Conservation (phyloP, 2,797 vertebrate genomes). For the Sternotherus odoratus region DNA sequence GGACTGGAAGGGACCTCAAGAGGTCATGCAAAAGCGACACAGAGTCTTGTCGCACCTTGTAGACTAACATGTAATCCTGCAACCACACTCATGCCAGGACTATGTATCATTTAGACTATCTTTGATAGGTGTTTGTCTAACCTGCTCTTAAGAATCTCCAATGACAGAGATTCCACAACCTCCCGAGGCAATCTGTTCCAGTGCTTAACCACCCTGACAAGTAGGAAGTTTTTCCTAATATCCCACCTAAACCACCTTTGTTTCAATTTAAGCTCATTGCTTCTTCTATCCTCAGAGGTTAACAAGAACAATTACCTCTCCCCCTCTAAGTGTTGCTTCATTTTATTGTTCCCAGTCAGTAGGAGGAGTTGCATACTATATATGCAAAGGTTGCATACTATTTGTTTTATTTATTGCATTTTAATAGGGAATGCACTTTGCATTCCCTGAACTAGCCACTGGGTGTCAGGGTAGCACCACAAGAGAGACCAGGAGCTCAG, state of each 20-base stretch:
- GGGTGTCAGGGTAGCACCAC: constrained; percentile 58
- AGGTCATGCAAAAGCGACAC: too few species aligned
- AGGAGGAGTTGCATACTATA: neutral
- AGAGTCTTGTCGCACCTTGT: too few species aligned
- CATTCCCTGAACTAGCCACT: constrained; percentile 57
- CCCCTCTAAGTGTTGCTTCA: neutral
- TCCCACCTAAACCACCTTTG: neutral
- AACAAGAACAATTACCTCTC: neutral
- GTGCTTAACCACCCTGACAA: neutral
- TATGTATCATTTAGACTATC: neutral
- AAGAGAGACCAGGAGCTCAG: neutral
- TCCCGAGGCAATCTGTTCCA: neutral
- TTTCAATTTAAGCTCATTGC: neutral
- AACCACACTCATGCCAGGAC: neutral
- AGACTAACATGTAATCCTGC: too few species aligned
- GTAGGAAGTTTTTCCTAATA: neutral
- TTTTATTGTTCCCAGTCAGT: neutral
- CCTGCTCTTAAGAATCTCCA: neutral
- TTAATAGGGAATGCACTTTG: neutral
- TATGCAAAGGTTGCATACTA: too few species aligned
- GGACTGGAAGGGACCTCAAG: neutral
- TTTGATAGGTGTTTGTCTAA: neutral
- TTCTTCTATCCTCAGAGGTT: neutral
- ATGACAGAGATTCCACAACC: neutral
- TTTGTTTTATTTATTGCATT: neutral